phyloP scores from a whole-genome alignment of 2,113 vertebrate species.

The Myxocyprinus asiaticus region DNA sequence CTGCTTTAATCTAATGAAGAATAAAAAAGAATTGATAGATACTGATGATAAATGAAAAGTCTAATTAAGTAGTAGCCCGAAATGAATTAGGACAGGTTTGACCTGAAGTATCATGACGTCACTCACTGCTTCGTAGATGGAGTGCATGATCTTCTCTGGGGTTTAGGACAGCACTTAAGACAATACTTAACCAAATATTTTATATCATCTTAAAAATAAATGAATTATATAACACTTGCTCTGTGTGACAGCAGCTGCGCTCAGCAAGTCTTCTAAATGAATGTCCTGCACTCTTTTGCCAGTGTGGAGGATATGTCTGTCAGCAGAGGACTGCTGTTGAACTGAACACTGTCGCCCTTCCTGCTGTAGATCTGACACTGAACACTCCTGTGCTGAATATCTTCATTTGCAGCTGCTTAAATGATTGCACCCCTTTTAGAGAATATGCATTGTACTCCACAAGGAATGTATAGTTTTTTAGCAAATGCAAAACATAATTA shows the following conservation, averaged over 20 bases:
- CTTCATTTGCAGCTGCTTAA: neutral
- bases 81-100: slow-evolving; percentile 42
- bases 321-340: neutral
- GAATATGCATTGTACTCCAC: too few relatives aligned
- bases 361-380: neutral
- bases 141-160: slow-evolving; percentile 59
- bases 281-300: slow-evolving; percentile 51
- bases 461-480: too few relatives aligned
- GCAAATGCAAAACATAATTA: too few relatives aligned
- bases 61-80: neutral
- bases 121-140: slow-evolving; percentile 63
- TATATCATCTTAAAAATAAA: slow-evolving; percentile 72
- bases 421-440: neutral
- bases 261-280: slow-evolving; percentile 72
- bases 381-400: neutral
- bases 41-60: neutral
- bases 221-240: slow-evolving; percentile 74
- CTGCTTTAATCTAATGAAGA: too few relatives aligned
- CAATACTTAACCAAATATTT: slow-evolving; percentile 79
- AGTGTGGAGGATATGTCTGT: neutral
- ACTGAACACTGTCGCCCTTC: neutral
- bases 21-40: too few relatives aligned
- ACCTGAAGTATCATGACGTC: slow-evolving; percentile 72
- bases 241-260: slow-evolving; percentile 64
- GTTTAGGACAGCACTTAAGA: slow-evolving; percentile 75